These are phyloP conservation scores for Cyanoderma ruficeps DNA, from an alignment of 2,113 vertebrate genomes.

Conservation along the genomic window DNA sequence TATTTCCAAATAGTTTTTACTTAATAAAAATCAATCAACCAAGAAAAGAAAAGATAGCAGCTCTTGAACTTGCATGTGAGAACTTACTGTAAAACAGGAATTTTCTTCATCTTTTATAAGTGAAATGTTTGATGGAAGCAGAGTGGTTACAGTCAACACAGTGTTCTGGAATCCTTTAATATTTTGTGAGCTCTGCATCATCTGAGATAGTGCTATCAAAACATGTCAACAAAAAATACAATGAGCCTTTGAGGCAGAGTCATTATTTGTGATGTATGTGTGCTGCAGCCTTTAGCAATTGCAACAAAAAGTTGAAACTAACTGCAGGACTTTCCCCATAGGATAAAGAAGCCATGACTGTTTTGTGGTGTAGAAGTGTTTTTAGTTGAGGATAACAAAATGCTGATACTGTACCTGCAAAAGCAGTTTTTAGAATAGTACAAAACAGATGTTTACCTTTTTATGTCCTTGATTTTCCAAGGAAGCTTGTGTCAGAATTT, in stretches of 20 bases:
- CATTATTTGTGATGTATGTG: background rate
- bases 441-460: background rate
- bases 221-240: background rate
- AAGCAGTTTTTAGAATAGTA: background rate
- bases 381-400: background rate
- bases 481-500: background rate
- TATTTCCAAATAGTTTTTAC: background rate
- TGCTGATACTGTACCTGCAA: background rate
- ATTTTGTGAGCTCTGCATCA: background rate
- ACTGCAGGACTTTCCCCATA: background rate
- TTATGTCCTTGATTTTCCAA: background rate
- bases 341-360: background rate
- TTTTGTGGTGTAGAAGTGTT: background rate
- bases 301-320: background rate
- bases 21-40: background rate
- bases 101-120: background rate
- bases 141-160: background rate
- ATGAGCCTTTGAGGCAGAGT: background rate
- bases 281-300: background rate
- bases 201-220: background rate
- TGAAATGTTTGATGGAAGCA: background rate
- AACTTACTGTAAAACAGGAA: background rate
- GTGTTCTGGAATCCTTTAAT: background rate
- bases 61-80: background rate
- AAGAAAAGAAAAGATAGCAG: background rate